Base-by-base conservation (phyloP, 2,113 vertebrate species). In the Callipepla californica region DNA sequence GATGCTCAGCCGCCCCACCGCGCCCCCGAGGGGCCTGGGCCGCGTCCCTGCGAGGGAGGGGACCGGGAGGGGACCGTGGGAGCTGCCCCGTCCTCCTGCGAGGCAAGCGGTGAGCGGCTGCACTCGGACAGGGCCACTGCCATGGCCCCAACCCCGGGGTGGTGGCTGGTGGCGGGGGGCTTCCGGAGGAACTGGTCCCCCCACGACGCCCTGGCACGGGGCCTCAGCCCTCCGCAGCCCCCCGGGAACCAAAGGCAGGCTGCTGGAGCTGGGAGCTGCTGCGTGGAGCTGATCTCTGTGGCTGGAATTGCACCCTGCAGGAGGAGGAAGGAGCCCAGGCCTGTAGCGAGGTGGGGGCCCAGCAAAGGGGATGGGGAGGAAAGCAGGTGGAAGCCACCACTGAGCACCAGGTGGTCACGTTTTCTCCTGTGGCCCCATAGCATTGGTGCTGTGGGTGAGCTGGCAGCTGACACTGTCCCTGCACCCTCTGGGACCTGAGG, bases 171-270 rank as follows among this genome's bases (percentile, higher is more conserved):
- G 42, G 6, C 68, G 8, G 40, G 89, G 19, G 48, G 58, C 0
- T 72, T 89, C 81, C 44, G 30, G 36, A 87, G 67, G 51, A 40
- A 7, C 23, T 96, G 93, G 92, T 80, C 57, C 14, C 94, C 94
- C 21, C 13, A 3, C 2, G 32, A 22, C 2, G 2, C 45, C 30
- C 32, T 11, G 9, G 58, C 5, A 7, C n/a, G 8, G 42, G 68
- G 26, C 55, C 40, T 13, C 5, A 16, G 28, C 47, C 32, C 20
- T 10, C 61, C 10, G 4, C 45, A 9, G 75, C 9, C 17, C 26
- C 53, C 10, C 1, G 74, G 8, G 18, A 53, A 87, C 67, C 68
- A 67, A 58, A 77, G 51, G 13, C 20, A 21, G 3, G 48, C 32
- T 4, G 48, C 34, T 48, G 32, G 48, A 55, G 25, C 18, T 1